Evolutionary conservation across 2,797 vertebrate genomes (phyloP), one percentile per base, ranked within the genome.

Genomic region (Hoplostethus mediterraneus): DNA sequence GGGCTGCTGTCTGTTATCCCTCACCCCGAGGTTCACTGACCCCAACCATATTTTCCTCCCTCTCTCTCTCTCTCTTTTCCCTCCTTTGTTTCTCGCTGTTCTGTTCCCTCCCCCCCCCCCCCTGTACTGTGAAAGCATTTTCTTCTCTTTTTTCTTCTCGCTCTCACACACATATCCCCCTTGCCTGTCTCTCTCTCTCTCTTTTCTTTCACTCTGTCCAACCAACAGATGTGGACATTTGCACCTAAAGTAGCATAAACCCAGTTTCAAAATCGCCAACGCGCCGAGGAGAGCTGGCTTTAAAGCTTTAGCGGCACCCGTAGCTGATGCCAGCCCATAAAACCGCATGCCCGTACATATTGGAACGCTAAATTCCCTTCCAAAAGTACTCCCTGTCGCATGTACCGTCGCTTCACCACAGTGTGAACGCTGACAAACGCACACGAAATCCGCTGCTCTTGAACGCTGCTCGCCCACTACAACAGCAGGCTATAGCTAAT

Each of bases 401-500:
- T 80, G 42, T 77, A 75, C 57, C 57, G 88, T 68, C 75, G n/a
- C 65, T 73, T 74, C 79, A 66, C 17, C 47, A 1, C 64, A 25
- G 1, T 48, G n/a, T 25, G 42, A 75, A 64, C 31, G 52, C 82
- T 71, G 69, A 87, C 67, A 87, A 87, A 81, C 14, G 42, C 70
- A 65, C 33, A 61, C 64, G 1, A 87, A 83, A 86, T 65, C 54
- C 64, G 45, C 68, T 68, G 85, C 73, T 89, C 68, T 82, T 14
- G 67, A 84, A 71, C 79, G 51, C 70, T 2, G 73, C 73, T 73
- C 75, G 58, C 77, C 83, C 81, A 72, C 77, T 51, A 64, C 85
- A 80, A 68, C 90, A 91, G 88, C 87, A 87, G 87, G 87, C 81
- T 63, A 69, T 30, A 68, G 79, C 81, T 91, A 86, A 85, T 92